These are phyloP conservation scores for Hystrix brachyura DNA, from an alignment of 2,113 vertebrate genomes.

Conservation along the genomic window DNA sequence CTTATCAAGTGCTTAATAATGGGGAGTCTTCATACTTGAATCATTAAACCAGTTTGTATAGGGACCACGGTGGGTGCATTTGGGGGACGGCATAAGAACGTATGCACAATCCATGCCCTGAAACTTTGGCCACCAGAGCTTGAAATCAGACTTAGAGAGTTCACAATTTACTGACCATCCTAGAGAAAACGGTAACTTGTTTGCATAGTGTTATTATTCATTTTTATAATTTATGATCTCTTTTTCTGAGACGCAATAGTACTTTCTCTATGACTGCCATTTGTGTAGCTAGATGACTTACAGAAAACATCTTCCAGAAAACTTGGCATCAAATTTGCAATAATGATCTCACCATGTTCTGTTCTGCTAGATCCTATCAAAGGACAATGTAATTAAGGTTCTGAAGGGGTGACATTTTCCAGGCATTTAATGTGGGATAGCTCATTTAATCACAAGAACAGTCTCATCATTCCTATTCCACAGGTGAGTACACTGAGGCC, in stretches of 20 bases:
- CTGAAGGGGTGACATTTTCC: not conserved
- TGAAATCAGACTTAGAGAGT: not conserved
- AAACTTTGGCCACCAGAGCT: not conserved
- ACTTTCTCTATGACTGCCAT: not conserved
- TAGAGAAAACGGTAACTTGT: not conserved
- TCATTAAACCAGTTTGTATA: not conserved
- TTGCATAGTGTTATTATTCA: not conserved
- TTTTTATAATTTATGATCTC: not conserved
- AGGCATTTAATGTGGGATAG: not conserved
- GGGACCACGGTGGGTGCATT: not conserved
- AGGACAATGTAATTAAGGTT: not conserved
- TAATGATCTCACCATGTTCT: not conserved
- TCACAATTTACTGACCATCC: not conserved
- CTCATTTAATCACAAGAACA: not conserved
- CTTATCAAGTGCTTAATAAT: not conserved
- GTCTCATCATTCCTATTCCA: not conserved
- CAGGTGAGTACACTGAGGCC: not conserved
- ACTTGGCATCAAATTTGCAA: not conserved
- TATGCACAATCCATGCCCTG: accelerated
- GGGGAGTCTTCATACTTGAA: not conserved
- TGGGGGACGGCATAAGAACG: no score
- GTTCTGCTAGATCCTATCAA: not conserved
- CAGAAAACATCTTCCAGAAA: constrained; percentile 22
- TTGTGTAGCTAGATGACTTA: not conserved
- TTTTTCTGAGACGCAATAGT: not conserved